These are phyloP conservation scores for Pipistrellus kuhlii DNA, from an alignment of 2,797 vertebrate species.

Conservation along the genomic window DNA sequence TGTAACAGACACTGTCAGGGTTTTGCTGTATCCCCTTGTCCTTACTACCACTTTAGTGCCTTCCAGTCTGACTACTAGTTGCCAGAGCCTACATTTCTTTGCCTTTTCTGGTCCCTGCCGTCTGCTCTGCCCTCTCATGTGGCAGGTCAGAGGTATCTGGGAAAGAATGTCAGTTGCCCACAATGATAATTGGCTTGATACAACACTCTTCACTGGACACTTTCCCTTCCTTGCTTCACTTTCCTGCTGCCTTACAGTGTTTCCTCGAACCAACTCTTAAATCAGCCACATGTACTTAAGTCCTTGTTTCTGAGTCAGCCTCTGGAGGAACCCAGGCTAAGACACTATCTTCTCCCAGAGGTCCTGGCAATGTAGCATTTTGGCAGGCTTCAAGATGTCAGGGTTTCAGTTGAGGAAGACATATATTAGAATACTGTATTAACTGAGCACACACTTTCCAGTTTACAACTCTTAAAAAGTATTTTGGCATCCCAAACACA, in stretches of 20 bases:
- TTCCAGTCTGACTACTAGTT: not conserved
- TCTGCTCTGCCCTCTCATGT: not conserved
- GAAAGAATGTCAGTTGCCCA: not conserved
- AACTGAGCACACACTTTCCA: not conserved
- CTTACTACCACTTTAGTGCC: not conserved
- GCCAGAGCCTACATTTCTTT: constrained; percentile 37
- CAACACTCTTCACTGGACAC: not conserved
- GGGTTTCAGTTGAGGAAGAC: not conserved
- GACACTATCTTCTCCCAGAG: constrained; percentile 43
- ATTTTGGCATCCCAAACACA: not conserved
- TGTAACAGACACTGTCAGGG: not conserved
- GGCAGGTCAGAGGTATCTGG: not conserved
- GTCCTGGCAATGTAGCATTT: not conserved
- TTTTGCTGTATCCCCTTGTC: not conserved
- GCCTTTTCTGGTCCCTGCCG: not conserved
- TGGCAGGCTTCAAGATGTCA: constrained; percentile 35
- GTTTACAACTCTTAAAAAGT: not conserved
- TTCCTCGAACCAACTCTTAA: constrained; percentile 37
- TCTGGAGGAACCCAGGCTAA: not conserved
- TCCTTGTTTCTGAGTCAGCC: not conserved
- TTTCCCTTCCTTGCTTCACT: constrained; percentile 38
- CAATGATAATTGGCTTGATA: constrained; percentile 46
- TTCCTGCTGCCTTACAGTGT: not conserved
- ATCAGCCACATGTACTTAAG: not conserved
- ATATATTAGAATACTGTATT: not conserved